These are phyloP conservation scores for Ochropleura plecta DNA, from an alignment of 2,888 invertebrate species.

Conservation along the genomic window DNA sequence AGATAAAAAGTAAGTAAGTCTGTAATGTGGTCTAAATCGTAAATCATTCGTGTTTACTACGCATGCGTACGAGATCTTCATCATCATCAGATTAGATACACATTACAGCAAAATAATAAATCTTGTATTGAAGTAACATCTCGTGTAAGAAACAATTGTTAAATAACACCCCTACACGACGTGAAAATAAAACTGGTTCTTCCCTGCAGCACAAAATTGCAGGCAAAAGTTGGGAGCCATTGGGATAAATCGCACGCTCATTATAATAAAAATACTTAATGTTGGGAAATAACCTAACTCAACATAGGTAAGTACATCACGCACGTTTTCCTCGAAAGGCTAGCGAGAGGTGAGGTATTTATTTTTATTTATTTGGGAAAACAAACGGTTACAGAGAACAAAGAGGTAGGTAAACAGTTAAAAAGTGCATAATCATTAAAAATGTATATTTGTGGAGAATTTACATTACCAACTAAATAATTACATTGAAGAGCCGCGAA, in stretches of 20 bases:
- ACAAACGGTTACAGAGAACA: too few relatives aligned
- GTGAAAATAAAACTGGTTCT: background rate
- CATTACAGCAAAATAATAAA: constrained; percentile 7
- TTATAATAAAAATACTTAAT: background rate
- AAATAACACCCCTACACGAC: too few relatives aligned
- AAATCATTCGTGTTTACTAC: constrained; percentile 54
- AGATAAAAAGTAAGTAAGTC: constrained; percentile 25
- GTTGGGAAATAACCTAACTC: background rate
- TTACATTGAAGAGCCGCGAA: background rate
- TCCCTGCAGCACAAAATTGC: background rate
- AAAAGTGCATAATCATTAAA: too few relatives aligned
- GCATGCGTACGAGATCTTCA: constrained; percentile 31
- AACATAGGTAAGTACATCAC: background rate
- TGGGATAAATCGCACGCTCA: background rate
- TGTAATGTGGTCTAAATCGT: constrained; percentile 21
- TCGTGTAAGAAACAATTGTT: background rate
- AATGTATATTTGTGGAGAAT: background rate
- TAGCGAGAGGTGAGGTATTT: background rate
- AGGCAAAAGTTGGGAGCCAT: too few relatives aligned
- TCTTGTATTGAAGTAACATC: background rate
- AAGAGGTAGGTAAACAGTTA: too few relatives aligned
- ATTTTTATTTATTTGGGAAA: too few relatives aligned
- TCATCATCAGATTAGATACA: constrained; percentile 7
- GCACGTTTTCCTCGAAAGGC: background rate
- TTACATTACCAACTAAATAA: constrained; percentile 2